Evolutionary conservation across 2,888 invertebrate genomes (phyloP), one percentile per base, ranked within the genome.

Genomic region (Drosophila pullipes): DNA sequence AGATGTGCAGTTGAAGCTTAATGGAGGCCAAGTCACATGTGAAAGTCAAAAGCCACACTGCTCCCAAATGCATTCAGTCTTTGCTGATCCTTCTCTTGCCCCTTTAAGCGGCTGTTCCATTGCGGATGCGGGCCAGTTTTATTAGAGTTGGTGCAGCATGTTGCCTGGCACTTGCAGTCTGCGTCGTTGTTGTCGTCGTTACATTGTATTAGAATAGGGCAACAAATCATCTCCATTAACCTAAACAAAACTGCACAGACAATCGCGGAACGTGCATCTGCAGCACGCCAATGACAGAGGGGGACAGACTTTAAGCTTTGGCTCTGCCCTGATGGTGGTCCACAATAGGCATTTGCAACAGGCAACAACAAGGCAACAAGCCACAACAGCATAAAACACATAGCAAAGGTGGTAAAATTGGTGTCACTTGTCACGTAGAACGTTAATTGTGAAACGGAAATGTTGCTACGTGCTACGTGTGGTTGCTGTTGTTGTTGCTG

Each of bases 151-250:
- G 47, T 60, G 81, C 79, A 73, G 73, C 75, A 81, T 76, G 72
- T 68, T 78, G 67, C 63, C 30, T 62, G 67, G 69, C 74, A 74
- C 73, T 75, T 72, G 74, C 81, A 71, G 67, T 53, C 59, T 35
- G 22, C 35, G 41, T 54, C 31, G 55, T 53, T 53, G 59, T 60
- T 13, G 65, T 58, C 30, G 41, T 37, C 49, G 70, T 64, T 78
- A 83, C 77, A 79, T 78, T 80, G 78, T 82, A 83, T 79, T 88
- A 89, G 84, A 90, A 90, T 85, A 89, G 82, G 84, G 82, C 87
- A 89, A 91, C 91, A 91, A 91, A 91, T 91, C 91, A 91, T 90
- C 90, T 89, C 88, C 91, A 91, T 91, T 91, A 91, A 91, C 91
- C 90, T 83, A 85, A 89, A 82, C 89, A 91, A 91, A 91, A 88